phyloP scores from a whole-genome alignment of 2,797 vertebrate genomes.

The Premnoplex brunnescens region DNA sequence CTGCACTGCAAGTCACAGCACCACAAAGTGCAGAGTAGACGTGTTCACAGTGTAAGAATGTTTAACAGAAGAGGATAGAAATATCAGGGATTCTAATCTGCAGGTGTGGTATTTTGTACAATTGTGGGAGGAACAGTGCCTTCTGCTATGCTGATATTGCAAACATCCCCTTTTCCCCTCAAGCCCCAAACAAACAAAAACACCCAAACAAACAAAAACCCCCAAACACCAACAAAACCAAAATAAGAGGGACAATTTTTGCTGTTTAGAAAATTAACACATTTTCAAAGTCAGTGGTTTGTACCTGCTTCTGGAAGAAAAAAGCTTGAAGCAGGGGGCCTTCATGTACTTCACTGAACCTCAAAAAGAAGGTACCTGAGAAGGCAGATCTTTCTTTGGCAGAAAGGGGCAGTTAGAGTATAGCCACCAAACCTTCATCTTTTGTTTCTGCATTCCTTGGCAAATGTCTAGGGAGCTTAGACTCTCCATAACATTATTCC shows the following conservation, averaged over 20 bases:
- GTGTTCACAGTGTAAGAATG: neutral
- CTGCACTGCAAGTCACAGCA: neutral
- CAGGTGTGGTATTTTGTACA: too few species aligned
- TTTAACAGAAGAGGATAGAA: too few species aligned
- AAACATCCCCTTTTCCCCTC: neutral
- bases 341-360: neutral
- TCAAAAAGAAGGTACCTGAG: neutral
- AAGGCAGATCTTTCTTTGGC: neutral
- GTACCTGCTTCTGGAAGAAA: neutral
- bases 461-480: neutral
- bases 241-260: neutral
- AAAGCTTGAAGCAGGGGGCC: neutral
- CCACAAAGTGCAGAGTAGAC: neutral
- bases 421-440: neutral
- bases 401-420: neutral
- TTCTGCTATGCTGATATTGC: too few species aligned
- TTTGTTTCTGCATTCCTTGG: neutral
- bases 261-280: neutral
- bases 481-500: neutral
- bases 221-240: neutral
- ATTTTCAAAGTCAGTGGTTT: neutral
- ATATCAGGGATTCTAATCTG: too few species aligned
- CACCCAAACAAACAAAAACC: neutral
- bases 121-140: too few species aligned
- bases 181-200: neutral